A percentile compares a stretch with the other conserved stretches of the same genome.
Conservation (phyloP, 1,140 invertebrate genomes). For the Ectropis grisescens region DNA sequence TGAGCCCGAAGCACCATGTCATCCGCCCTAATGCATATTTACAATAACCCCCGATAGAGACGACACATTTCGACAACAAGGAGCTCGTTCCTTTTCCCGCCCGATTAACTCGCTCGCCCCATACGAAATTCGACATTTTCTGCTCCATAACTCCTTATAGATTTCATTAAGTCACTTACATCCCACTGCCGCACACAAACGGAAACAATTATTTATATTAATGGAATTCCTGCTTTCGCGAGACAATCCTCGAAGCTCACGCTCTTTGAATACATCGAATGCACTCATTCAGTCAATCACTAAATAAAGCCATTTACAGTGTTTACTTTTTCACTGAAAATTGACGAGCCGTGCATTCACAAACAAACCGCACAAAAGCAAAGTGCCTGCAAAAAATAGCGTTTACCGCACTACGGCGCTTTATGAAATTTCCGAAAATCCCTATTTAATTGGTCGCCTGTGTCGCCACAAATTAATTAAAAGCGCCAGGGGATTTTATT, state of each 20-base stretch:
- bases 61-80: constrained; percentile 22
- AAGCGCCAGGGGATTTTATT: constrained; percentile 49
- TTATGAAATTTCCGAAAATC: constrained; percentile 36
- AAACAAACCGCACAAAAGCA: constrained; percentile 20
- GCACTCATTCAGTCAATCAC: constrained; percentile 11
- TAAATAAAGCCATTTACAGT: constrained; percentile 14
- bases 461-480: constrained; percentile 59
- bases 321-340: constrained; percentile 14
- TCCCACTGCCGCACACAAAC: background rate
- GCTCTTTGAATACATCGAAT: no score
- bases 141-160: constrained; percentile 24
- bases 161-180: constrained; percentile 12
- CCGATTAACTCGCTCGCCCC: constrained; percentile 32
- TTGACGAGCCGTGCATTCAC: constrained; percentile 8
- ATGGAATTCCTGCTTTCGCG: no score
- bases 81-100: constrained; percentile 25
- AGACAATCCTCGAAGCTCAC: no score
- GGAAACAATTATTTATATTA: background rate
- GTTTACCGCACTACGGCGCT: constrained; percentile 16
- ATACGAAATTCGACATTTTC: constrained; percentile 24
- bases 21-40: constrained; percentile 59
- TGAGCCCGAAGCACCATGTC: constrained; percentile 35
- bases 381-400: constrained; percentile 12
- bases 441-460: constrained; percentile 41
- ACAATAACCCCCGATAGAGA: constrained; percentile 37